Base-by-base conservation (phyloP, 2,888 invertebrate species). In the Dynastes tityus region DNA sequence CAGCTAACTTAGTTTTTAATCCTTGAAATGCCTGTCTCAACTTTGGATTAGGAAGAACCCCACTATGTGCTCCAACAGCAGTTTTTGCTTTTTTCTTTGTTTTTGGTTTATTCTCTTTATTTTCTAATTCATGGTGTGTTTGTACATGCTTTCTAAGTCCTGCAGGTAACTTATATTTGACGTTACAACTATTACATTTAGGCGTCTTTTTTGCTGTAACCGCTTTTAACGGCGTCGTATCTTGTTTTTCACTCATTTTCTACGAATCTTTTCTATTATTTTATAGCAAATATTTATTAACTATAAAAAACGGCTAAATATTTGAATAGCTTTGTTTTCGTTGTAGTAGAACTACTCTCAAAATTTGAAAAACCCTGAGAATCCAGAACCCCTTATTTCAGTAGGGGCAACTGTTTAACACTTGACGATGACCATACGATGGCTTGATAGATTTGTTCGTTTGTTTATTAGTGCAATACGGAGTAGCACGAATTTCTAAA, bases 1-100 rank as follows among this genome's bases (percentile, higher is more conserved):
- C 5, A 32, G 32, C 73, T 22, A 73, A 45, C 58, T 73, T 73
- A 9, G 73, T 58, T 61, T 73, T 73, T 27, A 73, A 61, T 11
- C 58, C 58, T 9, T 40, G 40, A 45, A 73, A 73, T 40, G 61
- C 73, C 29, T 58, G 11, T 27, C 61, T 37, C 13, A 73, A 13
- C 40, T 73, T 73, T 3, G 73, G 73, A 61, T 58, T 73, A 16
- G 73, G 73, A 22, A 58, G 73, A 22, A 73, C 61, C 22, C 73
- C 73, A 45, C 73, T 73, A 45, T 73, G 73, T 13, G 73, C 73
- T 13, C 16, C 40, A 61, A 6, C 53, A 49, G 22, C 4, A 8
- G 73, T 40, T 51, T 51, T 68, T 22, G 9, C 1, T 45, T 61
- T 73, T 40, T 61, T 73, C n/a, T 37, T 73, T 16, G 45, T 13